A percentile compares a stretch with the other conserved stretches of the same genome.
phyloP scores from a whole-genome alignment of 1,140 invertebrate genomes.

The Rhopalosiphum padi region DNA sequence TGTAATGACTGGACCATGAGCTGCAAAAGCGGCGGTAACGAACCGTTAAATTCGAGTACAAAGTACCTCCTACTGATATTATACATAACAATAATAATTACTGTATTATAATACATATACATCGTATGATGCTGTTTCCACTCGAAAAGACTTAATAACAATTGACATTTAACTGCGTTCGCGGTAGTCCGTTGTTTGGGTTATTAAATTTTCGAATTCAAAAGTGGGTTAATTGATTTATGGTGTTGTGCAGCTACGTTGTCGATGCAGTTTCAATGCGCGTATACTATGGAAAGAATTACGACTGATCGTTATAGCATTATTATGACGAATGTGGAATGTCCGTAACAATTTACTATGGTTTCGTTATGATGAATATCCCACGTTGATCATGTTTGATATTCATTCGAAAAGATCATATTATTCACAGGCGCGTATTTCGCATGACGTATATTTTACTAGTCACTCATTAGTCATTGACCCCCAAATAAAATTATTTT shows the following conservation, averaged over 20 bases:
- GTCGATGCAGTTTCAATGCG: not conserved
- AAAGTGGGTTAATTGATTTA: conserved; percentile 4
- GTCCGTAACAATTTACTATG: not conserved
- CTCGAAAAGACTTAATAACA: not conserved
- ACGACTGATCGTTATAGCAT: not conserved
- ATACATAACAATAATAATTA: not conserved
- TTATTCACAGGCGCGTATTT: not conserved
- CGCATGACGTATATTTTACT: not conserved
- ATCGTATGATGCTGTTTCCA: not conserved
- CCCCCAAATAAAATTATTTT: not conserved
- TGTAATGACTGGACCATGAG: not conserved
- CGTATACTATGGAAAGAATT: not conserved
- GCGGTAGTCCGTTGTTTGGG: not conserved
- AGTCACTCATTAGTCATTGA: not conserved
- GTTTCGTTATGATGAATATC: not conserved
- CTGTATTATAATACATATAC: not conserved
- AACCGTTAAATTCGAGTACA: not conserved
- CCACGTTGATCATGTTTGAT: not conserved
- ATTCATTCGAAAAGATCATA: not conserved
- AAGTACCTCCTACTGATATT: not conserved
- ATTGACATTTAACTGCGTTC: not conserved
- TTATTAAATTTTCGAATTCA: not conserved
- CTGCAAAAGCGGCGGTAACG: not conserved
- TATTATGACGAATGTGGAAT: not conserved
- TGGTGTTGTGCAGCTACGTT: not conserved